A percentile compares a stretch with the other conserved stretches of the same genome.
These are phyloP conservation scores for Daptonema setosum DNA, from an alignment of 2,888 invertebrate genomes.

Conservation along the genomic window DNA sequence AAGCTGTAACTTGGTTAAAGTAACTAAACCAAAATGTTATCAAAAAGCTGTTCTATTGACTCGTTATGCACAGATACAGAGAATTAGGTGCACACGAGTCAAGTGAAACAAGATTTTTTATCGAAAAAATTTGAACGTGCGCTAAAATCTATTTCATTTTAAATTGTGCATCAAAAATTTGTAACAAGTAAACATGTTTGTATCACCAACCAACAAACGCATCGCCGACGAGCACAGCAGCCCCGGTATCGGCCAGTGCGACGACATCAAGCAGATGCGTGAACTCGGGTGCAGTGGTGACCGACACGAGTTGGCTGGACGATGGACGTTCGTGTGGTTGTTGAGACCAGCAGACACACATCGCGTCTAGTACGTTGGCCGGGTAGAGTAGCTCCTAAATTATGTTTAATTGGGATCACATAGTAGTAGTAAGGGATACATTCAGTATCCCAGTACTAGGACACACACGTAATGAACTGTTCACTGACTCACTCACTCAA, in stretches of 20 bases:
- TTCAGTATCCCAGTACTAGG: background rate
- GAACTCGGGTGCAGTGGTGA: constrained; percentile 74
- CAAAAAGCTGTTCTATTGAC: too few species aligned
- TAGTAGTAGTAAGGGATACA: too few species aligned
- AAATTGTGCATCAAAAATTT: too few species aligned
- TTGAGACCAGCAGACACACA: constrained; percentile 88
- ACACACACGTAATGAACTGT: background rate
- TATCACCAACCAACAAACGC: constrained; percentile 2
- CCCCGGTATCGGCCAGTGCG: constrained; percentile 37
- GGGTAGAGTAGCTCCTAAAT: constrained; percentile 31
- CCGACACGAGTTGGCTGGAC: constrained; percentile 76
- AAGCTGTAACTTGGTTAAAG: background rate
- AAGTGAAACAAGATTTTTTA: too few species aligned
- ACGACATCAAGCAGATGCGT: constrained; percentile 61
- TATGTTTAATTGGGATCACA: too few species aligned
- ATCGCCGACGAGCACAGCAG: constrained; percentile 8
- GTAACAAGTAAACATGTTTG: too few species aligned
- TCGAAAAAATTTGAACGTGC: too few species aligned
- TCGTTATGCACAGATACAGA: too few species aligned
- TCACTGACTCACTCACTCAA: too few species aligned
- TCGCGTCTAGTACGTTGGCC: constrained; percentile 61
- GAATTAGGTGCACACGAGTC: too few species aligned
- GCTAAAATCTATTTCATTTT: too few species aligned
- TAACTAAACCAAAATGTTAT: too few species aligned
- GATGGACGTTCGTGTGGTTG: constrained; percentile 56